Evolutionary conservation across 2,113 vertebrate species (phyloP).

Genomic region (Platichthys stellatus): DNA sequence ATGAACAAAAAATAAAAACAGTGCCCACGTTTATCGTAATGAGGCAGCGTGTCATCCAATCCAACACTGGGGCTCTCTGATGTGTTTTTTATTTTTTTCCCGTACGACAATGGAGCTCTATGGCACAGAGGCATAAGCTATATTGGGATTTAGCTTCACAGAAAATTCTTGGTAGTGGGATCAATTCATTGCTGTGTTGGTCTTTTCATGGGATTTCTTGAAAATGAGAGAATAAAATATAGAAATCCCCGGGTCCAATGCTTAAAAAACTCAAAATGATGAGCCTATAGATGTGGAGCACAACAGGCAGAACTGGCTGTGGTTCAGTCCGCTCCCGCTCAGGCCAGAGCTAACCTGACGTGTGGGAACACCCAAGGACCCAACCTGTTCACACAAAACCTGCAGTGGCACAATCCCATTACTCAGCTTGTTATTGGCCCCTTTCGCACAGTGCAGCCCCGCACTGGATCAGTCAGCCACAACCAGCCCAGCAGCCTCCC

Average conservation of each 20-base stretch:
- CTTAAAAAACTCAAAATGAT: slow-evolving; percentile 5
- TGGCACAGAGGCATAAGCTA: background rate
- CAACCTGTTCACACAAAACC: slow-evolving; percentile 76
- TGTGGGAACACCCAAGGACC: slow-evolving; percentile 72
- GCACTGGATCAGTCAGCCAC: slow-evolving; percentile 74
- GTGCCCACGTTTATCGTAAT: background rate
- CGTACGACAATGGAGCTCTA: background rate
- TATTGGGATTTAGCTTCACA: slow-evolving; percentile 7
- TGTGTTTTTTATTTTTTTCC: background rate
- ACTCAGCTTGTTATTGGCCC: slow-evolving; percentile 76
- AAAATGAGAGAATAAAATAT: slow-evolving; percentile 13
- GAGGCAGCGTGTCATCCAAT: background rate
- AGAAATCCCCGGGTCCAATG: slow-evolving; percentile 4
- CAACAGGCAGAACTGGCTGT: slow-evolving; percentile 33
- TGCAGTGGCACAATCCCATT: slow-evolving; percentile 80
- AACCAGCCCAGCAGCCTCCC: slow-evolving; percentile 62
- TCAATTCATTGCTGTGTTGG: background rate
- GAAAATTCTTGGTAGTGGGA: background rate
- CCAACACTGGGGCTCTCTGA: background rate
- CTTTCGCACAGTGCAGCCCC: slow-evolving; percentile 73
- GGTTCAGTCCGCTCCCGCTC: slow-evolving; percentile 42
- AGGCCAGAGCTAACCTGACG: slow-evolving; percentile 63
- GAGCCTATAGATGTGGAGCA: slow-evolving; percentile 29
- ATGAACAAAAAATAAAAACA: background rate
- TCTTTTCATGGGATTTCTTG: slow-evolving; percentile 16